Evolutionary conservation across 2,113 vertebrate species (phyloP).

Genomic region (Rousettus leschenaultii): DNA sequence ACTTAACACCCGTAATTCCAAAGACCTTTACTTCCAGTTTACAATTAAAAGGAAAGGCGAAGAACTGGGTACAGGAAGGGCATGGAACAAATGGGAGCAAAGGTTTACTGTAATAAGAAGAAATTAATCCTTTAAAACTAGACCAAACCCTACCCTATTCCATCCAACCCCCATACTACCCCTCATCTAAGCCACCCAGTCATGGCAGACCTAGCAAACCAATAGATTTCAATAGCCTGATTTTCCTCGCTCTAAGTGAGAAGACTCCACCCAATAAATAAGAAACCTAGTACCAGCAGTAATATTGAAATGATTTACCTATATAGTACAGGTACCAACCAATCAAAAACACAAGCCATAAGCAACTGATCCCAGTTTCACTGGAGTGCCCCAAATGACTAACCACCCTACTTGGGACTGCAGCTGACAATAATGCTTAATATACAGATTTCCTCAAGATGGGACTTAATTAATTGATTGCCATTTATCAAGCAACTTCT

Average conservation of each 20-base stretch:
- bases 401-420: background rate
- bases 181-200: background rate
- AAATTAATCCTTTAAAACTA: background rate
- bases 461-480: background rate
- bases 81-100: background rate
- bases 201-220: background rate
- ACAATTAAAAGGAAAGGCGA: background rate
- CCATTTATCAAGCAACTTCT: background rate
- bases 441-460: background rate
- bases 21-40: background rate
- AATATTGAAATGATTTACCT: background rate
- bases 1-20: background rate
- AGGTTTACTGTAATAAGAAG: background rate
- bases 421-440: background rate
- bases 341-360: background rate
- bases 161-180: background rate
- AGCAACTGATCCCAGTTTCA: background rate
- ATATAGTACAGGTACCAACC: background rate
- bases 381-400: background rate
- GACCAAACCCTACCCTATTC: background rate
- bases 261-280: background rate
- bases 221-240: background rate
- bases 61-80: background rate
- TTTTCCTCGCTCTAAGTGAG: background rate
- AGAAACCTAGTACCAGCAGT: background rate